These are phyloP conservation scores for Mus spretus DNA, from an alignment of 2,797 vertebrate genomes.

Conservation along the genomic window DNA sequence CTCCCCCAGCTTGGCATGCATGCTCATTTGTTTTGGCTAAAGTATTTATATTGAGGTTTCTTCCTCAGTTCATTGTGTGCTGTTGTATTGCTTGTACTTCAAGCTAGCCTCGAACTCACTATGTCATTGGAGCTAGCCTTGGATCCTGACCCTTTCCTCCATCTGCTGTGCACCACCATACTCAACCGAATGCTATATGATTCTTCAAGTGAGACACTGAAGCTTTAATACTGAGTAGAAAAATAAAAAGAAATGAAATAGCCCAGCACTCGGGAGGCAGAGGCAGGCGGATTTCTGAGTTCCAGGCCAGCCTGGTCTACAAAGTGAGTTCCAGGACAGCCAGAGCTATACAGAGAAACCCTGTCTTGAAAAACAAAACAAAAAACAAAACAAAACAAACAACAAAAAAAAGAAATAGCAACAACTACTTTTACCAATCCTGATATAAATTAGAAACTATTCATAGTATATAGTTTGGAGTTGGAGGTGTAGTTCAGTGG, in stretches of 20 bases:
- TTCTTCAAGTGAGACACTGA: not conserved
- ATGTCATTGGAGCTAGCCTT: too few species aligned
- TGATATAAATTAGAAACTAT: slow-evolving; percentile 14
- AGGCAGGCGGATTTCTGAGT: too few species aligned
- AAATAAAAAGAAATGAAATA: not conserved
- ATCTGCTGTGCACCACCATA: not conserved
- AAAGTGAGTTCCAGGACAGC: too few species aligned
- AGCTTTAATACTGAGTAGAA: slow-evolving; percentile 12
- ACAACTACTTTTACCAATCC: not conserved
- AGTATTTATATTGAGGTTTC: not conserved
- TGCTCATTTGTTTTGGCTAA: not conserved
- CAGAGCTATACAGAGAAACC: too few species aligned
- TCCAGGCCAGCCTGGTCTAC: too few species aligned
- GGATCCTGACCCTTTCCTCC: not conserved
- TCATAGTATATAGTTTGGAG: not conserved
- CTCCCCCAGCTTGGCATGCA: not conserved
- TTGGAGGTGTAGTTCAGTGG: not conserved
- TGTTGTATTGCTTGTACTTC: not conserved
- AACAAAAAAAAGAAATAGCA: slow-evolving; percentile 11
- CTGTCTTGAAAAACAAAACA: too few species aligned
- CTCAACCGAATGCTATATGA: not conserved
- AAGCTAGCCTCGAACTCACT: not conserved
- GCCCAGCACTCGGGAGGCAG: too few species aligned
- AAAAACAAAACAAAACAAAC: too few species aligned
- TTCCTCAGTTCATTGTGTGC: not conserved